Conservation (phyloP, 2,113 vertebrate genomes). For the Carollia perspicillata region DNA sequence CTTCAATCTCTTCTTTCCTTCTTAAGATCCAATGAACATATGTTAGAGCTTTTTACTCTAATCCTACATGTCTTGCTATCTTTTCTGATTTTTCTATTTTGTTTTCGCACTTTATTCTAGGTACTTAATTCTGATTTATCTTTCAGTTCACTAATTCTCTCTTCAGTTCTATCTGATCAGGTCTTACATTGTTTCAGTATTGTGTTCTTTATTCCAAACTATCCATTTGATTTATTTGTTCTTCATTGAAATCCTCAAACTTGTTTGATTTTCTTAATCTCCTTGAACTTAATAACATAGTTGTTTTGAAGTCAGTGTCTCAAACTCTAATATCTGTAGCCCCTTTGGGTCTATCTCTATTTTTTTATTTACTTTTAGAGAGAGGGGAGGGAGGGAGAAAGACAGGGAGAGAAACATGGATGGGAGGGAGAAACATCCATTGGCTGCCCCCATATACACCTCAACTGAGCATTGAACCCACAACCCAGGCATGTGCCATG, state of each 20-base stretch:
- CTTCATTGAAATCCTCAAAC: not conserved
- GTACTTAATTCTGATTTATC: not conserved
- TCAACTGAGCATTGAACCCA: no score
- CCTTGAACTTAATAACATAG: not conserved
- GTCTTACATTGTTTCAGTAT: not conserved
- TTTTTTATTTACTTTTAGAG: no score
- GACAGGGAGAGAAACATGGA: no score
- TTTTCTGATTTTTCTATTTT: not conserved
- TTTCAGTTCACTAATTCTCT: slow-evolving; percentile 18
- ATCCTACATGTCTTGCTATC: not conserved
- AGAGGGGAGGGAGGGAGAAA: no score
- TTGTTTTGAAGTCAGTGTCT: not conserved
- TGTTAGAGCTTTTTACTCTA: not conserved
- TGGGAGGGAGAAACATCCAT: no score
- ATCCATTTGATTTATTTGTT: not conserved
- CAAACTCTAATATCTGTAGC: not conserved
- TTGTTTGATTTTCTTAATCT: not conserved
- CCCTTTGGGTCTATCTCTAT: not conserved
- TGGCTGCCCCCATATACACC: no score
- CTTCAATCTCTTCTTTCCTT: not conserved
- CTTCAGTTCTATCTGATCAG: not conserved
- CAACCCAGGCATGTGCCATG: no score
- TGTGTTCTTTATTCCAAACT: not conserved
- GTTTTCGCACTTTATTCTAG: not conserved
- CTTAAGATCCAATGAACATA: not conserved